phyloP scores from a whole-genome alignment of 2,113 vertebrate species.

The Ivindomyrus marchei region DNA sequence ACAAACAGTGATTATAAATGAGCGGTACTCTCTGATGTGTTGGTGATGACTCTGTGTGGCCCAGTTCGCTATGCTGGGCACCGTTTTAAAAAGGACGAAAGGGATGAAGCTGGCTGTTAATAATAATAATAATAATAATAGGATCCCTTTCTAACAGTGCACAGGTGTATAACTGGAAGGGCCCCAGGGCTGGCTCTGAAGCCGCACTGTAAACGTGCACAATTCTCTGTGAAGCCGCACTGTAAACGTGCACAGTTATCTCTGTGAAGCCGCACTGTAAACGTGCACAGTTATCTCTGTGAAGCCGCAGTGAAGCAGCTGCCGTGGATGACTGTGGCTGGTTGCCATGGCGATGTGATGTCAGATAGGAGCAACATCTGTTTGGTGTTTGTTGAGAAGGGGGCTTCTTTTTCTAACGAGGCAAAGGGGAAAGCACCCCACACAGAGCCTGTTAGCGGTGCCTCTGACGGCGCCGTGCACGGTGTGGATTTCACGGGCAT shows the following conservation, averaged over 20 bases:
- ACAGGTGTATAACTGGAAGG: slow-evolving; percentile 29
- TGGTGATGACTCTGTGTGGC: background rate
- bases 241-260: slow-evolving; percentile 39
- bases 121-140: background rate
- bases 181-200: slow-evolving; percentile 12
- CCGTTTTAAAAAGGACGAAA: background rate
- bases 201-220: slow-evolving; percentile 33
- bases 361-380: slow-evolving; percentile 54
- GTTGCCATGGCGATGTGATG: slow-evolving; percentile 63
- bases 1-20: background rate
- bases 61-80: background rate
- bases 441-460: background rate
- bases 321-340: slow-evolving; percentile 40
- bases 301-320: slow-evolving; percentile 40
- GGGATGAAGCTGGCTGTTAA: background rate
- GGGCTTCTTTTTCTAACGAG: slow-evolving; percentile 32
- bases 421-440: background rate
- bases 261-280: slow-evolving; percentile 39
- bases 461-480: background rate
- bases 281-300: slow-evolving; percentile 43
- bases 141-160: slow-evolving; percentile 2
- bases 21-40: background rate
- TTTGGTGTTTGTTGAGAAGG: slow-evolving; percentile 45
- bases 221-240: slow-evolving; percentile 45
- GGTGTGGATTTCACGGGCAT: background rate